Base-by-base conservation (phyloP, 1,140 invertebrate genomes). In the Dryas iulia region DNA sequence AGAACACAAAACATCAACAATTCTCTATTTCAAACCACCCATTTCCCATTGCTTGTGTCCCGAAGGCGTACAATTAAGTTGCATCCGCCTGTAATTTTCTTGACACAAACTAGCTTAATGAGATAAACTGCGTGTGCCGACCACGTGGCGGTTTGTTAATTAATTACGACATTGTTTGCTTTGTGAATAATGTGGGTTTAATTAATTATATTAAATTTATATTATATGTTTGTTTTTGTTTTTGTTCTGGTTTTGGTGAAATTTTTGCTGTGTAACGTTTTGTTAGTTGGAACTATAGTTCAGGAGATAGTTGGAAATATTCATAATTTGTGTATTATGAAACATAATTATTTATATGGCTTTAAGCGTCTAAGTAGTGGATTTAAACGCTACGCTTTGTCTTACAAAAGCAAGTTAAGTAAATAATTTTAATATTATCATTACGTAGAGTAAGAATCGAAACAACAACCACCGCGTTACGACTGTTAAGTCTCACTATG, bases 41-140 rank as follows among this genome's bases (percentile, higher is more conserved):
- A 39, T 47, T 18, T 53, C 54, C 56, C 26, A 66, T 31, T 52
- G 35, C 57, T 39, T 35, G 3, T 60, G 61, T 73, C 59, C 33
- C 72, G 66, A 69, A 73, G 64, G 74, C 64, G 71, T 71, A 76
- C 69, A 73, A 73, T 76, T 73, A 76, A 69, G 56, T 73, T 76
- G 68, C 62, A 76, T 66, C 31, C 66, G 61, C 66, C 67, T 73
- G 67, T 73, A 73, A 75, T 78, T 75, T 78, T 75, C 71, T 76
- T 71, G 62, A 64, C 39, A 53, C 69, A 59, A 68, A 57, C 74
- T 69, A 73, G 59, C 69, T 66, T 78, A 78, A 76, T 76, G 72
- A 78, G 74, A 78, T 78, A 74, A 76, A 74, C 70, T 69, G 59
- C 64, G 67, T 33, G 61, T 21, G 70, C 66, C 53, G 68, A 64